A percentile compares a stretch with the other conserved stretches of the same genome.
phyloP scores from a whole-genome alignment of 2,113 vertebrate genomes.

The Toxostoma redivivum region DNA sequence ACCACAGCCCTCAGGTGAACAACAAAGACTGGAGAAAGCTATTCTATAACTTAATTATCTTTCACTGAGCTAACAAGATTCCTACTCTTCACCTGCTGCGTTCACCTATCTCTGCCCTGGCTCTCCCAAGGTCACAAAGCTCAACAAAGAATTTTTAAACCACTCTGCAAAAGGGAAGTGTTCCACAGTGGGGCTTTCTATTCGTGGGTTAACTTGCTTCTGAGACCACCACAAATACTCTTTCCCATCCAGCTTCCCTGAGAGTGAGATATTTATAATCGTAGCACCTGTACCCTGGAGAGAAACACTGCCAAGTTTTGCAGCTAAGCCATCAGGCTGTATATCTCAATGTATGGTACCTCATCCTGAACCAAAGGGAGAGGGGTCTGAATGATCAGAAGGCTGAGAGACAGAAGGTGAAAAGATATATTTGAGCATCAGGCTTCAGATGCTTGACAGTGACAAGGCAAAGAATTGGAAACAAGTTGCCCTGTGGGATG shows the following conservation, averaged over 20 bases:
- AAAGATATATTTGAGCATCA: not conserved
- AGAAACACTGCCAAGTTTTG: not conserved
- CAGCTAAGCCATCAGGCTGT: not conserved
- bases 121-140: not conserved
- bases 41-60: not conserved
- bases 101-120: not conserved
- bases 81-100: not conserved
- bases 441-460: not conserved
- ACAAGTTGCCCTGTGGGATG: not conserved
- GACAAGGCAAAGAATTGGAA: not conserved
- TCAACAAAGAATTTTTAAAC: not conserved
- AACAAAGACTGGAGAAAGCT: not conserved
- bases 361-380: not conserved
- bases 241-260: not conserved
- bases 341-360: not conserved
- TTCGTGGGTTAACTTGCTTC: not conserved
- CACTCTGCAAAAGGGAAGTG: not conserved
- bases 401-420: conserved; percentile 22
- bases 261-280: not conserved
- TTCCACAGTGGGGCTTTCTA: not conserved
- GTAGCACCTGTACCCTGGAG: not conserved
- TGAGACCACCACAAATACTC: not conserved
- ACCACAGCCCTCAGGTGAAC: not conserved
- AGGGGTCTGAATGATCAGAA: not conserved
- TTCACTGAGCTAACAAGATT: not conserved